Percentiles rank a stretch among this genome's conserved stretches.
phyloP scores from a whole-genome alignment of 2,797 vertebrate genomes.

The Octomys mimax region DNA sequence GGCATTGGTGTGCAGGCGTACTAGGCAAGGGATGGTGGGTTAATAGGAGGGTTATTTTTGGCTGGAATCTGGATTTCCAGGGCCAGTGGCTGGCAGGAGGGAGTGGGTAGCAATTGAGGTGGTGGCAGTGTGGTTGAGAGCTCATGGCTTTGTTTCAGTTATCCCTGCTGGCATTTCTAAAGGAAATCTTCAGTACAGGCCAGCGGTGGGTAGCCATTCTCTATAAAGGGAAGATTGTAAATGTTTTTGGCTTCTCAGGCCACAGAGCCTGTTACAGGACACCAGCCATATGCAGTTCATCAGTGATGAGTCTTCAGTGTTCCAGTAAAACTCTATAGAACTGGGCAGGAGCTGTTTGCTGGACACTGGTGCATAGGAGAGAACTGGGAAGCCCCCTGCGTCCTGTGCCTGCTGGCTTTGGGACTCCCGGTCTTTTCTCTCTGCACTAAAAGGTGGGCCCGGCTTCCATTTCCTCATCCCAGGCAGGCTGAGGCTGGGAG shows the following conservation, averaged over 20 bases:
- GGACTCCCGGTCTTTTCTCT: not conserved
- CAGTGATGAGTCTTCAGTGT: not conserved
- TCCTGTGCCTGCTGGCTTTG: not conserved
- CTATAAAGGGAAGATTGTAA: not conserved
- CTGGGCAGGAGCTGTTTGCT: not conserved
- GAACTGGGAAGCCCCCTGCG: not conserved
- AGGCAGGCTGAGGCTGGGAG: not conserved
- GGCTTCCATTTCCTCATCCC: not conserved
- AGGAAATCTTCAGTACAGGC: not conserved
- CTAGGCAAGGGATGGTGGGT: not conserved
- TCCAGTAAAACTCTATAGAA: too few species aligned
- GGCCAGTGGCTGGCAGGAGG: not conserved
- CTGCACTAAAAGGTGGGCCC: fast-evolving
- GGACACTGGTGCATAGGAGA: not conserved
- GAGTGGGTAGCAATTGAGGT: not conserved
- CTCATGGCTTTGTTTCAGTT: not conserved
- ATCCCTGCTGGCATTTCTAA: not conserved
- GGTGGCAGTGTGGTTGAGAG: not conserved
- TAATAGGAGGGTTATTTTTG: not conserved
- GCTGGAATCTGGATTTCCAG: not conserved
- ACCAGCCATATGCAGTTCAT: not conserved
- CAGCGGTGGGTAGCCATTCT: not conserved
- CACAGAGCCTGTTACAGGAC: not conserved
- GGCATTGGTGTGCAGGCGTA: not conserved
- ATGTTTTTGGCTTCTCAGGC: not conserved